Evolutionary conservation across 2,113 vertebrate species (phyloP).

Genomic region (Epinephelus fuscoguttatus): DNA sequence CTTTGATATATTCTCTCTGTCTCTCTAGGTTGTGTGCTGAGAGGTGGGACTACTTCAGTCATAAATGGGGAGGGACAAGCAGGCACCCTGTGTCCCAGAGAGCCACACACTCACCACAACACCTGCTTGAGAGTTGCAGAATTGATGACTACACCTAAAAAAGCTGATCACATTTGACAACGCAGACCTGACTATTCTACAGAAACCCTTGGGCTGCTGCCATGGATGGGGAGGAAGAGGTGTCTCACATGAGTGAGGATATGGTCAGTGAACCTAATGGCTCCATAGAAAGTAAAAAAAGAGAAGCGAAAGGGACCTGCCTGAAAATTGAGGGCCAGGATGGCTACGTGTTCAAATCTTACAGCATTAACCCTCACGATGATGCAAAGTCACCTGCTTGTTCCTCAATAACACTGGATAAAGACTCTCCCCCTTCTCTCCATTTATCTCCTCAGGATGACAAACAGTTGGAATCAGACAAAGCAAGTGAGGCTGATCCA

Average conservation of each 20-base stretch:
- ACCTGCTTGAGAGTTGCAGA: conserved; percentile 69
- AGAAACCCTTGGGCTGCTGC: conserved; percentile 73
- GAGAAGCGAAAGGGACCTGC: conserved; percentile 83
- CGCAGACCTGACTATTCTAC: conserved; percentile 69
- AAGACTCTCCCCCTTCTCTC: conserved; percentile 83
- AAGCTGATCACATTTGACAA: conserved; percentile 69
- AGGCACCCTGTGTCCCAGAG: conserved; percentile 61
- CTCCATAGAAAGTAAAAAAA: conserved; percentile 75
- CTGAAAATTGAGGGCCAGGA: conserved; percentile 87
- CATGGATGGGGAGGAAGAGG: conserved; percentile 84
- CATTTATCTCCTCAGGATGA: conserved; percentile 83
- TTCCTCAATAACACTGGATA: conserved; percentile 77
- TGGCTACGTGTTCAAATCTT: conserved; percentile 86
- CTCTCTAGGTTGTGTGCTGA: conserved; percentile 58
- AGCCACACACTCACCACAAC: conserved; percentile 57
- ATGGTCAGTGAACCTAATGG: conserved; percentile 66
- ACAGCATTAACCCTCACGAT: conserved; percentile 80
- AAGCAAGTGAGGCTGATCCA: conserved; percentile 66
- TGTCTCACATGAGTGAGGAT: conserved; percentile 76
- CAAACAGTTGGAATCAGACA: conserved; percentile 65
- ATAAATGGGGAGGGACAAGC: conserved; percentile 78
- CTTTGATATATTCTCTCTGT: not conserved
- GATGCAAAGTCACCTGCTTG: conserved; percentile 65
- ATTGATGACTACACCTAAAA: conserved; percentile 80
- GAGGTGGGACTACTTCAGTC: conserved; percentile 54